Evolutionary conservation across 1,140 invertebrate species (phyloP).

Genomic region (Procambarus clarkii): DNA sequence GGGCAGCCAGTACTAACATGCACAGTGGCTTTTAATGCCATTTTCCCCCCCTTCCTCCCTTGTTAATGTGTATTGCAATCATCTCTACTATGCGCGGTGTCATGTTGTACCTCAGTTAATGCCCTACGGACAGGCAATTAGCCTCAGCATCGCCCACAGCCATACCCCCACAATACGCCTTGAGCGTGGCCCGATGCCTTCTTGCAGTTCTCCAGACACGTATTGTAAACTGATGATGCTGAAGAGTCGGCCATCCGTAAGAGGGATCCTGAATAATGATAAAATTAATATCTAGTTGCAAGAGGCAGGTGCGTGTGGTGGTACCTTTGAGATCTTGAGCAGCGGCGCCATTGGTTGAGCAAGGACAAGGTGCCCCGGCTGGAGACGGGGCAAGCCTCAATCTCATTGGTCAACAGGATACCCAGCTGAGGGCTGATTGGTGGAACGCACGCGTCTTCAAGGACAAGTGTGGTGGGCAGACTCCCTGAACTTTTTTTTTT

Average conservation of each 20-base stretch:
- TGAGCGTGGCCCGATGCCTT: too few species aligned
- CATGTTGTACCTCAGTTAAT: too few species aligned
- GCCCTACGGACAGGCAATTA: too few species aligned
- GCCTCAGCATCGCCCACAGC: too few species aligned
- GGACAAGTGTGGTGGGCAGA: not conserved
- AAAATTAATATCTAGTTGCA: not conserved
- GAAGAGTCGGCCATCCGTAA: not conserved
- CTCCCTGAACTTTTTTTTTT: not conserved
- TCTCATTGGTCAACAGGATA: not conserved
- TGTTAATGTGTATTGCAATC: too few species aligned
- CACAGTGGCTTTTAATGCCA: too few species aligned
- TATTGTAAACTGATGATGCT: not conserved
- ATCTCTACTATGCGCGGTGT: too few species aligned
- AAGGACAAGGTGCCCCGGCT: slow-evolving; percentile 3
- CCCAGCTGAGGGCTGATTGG: not conserved
- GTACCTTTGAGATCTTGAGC: not conserved
- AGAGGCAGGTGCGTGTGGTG: not conserved
- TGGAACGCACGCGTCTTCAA: not conserved
- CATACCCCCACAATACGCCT: too few species aligned
- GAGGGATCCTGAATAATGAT: not conserved
- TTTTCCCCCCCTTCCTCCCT: too few species aligned
- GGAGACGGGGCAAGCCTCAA: not conserved
- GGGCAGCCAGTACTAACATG: too few species aligned
- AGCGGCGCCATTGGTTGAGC: not conserved
- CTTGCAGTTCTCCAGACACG: not conserved